phyloP scores from a whole-genome alignment of 2,797 vertebrate genomes.

The Neosalanx taihuensis region DNA sequence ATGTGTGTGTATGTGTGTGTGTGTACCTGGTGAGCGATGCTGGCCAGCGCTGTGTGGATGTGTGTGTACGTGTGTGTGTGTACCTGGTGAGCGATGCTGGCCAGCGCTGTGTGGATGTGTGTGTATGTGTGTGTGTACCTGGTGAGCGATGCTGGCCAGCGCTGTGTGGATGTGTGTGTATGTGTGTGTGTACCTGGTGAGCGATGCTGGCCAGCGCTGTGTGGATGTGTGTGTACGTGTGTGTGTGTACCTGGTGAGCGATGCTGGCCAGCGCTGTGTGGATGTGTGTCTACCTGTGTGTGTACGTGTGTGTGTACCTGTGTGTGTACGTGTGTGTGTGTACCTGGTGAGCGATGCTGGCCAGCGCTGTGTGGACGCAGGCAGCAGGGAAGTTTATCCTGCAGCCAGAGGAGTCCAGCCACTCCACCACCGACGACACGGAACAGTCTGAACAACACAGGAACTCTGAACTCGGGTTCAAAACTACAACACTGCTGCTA shows the following conservation, averaged over 20 bases:
- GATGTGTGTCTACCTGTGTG: no score
- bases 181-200: not conserved
- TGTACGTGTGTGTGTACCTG: not conserved
- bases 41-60: conserved; percentile 76
- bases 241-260: no score
- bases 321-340: conserved; percentile 19
- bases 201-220: no score
- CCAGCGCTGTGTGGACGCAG: conserved; percentile 80
- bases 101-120: not conserved
- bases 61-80: no score
- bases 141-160: no score
- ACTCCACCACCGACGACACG: conserved; percentile 70
- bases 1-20: conserved; percentile 14
- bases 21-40: conserved; percentile 74
- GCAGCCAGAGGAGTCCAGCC: conserved; percentile 71
- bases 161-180: not conserved
- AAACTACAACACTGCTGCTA: no score
- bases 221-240: not conserved
- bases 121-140: no score
- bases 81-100: no score
- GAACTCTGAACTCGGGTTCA: no score
- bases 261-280: not conserved
- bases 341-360: conserved; percentile 75
- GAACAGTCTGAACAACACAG: conserved; percentile 66
- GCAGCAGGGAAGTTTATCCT: conserved; percentile 75